Base-by-base conservation (phyloP, 2,888 invertebrate genomes). In the Deilephila porcellus region DNA sequence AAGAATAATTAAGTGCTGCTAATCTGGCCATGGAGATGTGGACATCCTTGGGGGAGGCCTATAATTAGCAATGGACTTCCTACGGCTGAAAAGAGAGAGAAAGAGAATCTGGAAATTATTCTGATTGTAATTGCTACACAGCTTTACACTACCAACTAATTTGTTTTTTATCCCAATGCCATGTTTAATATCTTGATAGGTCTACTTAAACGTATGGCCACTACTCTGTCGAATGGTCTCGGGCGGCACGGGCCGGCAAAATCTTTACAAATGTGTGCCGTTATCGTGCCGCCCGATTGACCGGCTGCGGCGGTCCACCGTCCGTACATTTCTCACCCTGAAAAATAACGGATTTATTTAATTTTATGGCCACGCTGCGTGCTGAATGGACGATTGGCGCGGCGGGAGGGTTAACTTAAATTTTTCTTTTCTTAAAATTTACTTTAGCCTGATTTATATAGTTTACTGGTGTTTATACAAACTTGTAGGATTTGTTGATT, bases 261-360 rank as follows among this genome's bases (percentile, higher is more conserved):
- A 94, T 94, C 94, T 93, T 94, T 94, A 94, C 93, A 94, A 94
- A 94, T 94, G 94, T 90, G 89, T 79, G 87, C 87, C 90, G 93
- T 93, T 94, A 94, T 94, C 94, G 93, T 86, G 81, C 86, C 86
- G 91, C 83, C 91, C 93, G 93, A 93, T 93, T 93, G 94, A 94
- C 93, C 93, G 91, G 87, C 84, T 81, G 80, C 78, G 78, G 76
- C 78, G 79, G 81, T 78, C 79, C 73, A 79, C 82, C 84, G 83
- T 81, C 88, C 88, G 85, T 83, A 83, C 88, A 90, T 91, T 90
- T 89, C 92, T 92, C 92, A 92, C 92, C 88, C 91, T 94, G 94
- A 94, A 94, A 94, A 94, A 94, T 94, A 92, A 93, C 93, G 93
- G 93, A 92, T 93, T 94, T 94, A 93, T 93, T 94, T 93, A 94